phyloP scores from a whole-genome alignment of 2,797 vertebrate species.

The Melanogrammus aeglefinus region DNA sequence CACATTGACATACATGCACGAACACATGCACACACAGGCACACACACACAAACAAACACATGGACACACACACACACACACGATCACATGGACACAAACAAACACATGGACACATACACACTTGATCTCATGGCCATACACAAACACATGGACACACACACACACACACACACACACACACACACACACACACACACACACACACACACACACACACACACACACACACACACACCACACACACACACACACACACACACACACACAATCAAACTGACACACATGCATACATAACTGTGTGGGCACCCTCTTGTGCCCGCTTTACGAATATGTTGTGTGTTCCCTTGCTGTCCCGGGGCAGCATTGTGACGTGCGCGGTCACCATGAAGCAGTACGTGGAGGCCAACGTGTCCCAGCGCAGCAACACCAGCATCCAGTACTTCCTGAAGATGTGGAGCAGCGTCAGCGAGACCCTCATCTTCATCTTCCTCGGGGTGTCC shows the following conservation, averaged over 20 bases:
- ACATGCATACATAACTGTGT: too few relatives aligned
- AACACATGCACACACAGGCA: background rate
- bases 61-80: background rate
- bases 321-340: background rate
- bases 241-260: too few relatives aligned
- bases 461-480: constrained; percentile 90
- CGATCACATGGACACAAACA: background rate
- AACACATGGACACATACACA: too few relatives aligned
- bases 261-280: too few relatives aligned
- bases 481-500: constrained; percentile 91
- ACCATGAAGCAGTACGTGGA: constrained; percentile 84
- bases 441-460: constrained; percentile 97
- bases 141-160: too few relatives aligned
- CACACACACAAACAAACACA: background rate
- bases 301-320: background rate
- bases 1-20: background rate
- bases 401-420: constrained; percentile 86
- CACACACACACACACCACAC: too few relatives aligned
- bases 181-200: too few relatives aligned
- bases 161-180: too few relatives aligned
- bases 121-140: too few relatives aligned
- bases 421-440: constrained; percentile 92
- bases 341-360: constrained; percentile 33
- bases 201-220: too few relatives aligned
- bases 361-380: constrained; percentile 80